Conservation (phyloP, 2,113 vertebrate genomes). For the Papio anubis region DNA sequence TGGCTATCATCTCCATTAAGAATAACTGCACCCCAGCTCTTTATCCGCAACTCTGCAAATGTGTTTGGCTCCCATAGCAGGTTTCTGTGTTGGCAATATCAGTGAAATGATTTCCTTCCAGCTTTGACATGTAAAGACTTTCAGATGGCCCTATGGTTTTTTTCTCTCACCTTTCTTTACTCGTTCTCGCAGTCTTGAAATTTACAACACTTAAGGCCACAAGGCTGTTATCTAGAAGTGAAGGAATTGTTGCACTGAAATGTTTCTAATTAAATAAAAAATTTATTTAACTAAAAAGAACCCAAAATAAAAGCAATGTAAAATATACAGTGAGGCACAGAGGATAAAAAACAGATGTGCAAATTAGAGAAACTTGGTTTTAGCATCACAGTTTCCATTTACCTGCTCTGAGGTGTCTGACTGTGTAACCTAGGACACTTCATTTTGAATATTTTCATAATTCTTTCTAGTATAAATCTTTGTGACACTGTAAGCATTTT, state of each 20-base stretch:
- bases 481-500: background rate
- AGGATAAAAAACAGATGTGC: background rate
- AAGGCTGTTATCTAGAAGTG: background rate
- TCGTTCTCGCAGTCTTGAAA: background rate
- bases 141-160: background rate
- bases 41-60: background rate
- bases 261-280: background rate
- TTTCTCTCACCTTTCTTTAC: background rate
- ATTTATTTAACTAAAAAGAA: background rate
- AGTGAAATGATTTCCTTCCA: background rate
- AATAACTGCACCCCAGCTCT: background rate
- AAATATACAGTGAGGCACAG: background rate
- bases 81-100: background rate
- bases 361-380: background rate
- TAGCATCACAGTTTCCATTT: background rate
- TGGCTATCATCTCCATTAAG: conserved; percentile 23
- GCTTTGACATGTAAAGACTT: background rate
- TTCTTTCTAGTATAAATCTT: background rate
- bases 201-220: background rate
- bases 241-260: background rate
- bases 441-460: background rate
- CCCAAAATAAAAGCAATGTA: background rate
- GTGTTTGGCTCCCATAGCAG: background rate
- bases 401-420: background rate
- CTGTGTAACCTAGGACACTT: background rate